Percentiles rank a stretch among this genome's conserved stretches.
Conservation (phyloP, 2,113 vertebrate species). For the Taxidea taxus region DNA sequence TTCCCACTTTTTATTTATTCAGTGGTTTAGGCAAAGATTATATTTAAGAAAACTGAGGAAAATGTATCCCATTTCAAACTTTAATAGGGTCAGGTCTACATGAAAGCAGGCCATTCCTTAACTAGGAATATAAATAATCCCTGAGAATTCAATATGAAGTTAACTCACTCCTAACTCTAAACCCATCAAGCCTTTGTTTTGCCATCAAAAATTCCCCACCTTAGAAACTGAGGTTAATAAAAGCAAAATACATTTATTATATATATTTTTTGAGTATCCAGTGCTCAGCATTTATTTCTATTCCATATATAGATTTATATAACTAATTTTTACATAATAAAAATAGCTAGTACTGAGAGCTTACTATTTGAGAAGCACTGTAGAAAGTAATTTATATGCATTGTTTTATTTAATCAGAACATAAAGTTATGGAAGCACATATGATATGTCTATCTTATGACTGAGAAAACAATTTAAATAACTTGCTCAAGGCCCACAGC, state of each 20-base stretch:
- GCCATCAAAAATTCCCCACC: neutral
- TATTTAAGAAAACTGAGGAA: conserved; percentile 21
- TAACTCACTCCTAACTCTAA: neutral
- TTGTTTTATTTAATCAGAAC: conserved; percentile 31
- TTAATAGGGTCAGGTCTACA: neutral
- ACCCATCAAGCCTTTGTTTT: neutral
- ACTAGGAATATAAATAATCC: neutral
- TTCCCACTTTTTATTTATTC: neutral
- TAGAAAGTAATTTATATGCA: neutral
- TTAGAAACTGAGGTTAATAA: neutral
- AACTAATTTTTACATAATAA: neutral
- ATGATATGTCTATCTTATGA: neutral
- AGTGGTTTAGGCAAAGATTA: neutral
- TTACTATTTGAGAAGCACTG: neutral
- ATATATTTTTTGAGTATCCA: neutral
- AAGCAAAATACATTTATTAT: neutral
- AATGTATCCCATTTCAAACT: neutral
- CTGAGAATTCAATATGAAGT: neutral
- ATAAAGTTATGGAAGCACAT: neutral
- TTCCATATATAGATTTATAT: neutral
- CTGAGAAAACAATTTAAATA: neutral
- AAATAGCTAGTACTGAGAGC: neutral
- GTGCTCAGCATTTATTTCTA: neutral
- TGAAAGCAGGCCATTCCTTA: neutral
- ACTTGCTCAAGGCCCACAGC: neutral